phyloP scores from a whole-genome alignment of 1,140 invertebrate species.

The Megalonaias nervosa region DNA sequence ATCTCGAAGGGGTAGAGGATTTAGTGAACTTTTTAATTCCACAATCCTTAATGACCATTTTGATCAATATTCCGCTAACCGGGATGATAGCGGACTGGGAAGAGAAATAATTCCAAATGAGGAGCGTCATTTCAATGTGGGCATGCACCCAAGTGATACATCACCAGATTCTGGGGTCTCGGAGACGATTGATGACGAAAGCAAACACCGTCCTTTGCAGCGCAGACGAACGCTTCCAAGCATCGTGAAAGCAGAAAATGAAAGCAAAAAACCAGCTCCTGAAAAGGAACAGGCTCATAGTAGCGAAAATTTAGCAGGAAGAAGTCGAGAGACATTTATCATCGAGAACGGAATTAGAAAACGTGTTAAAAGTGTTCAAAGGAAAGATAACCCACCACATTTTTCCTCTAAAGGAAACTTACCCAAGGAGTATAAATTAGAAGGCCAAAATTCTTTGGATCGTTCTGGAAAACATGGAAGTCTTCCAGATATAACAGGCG shows the following conservation, averaged over 20 bases:
- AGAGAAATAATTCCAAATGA: conserved; percentile 48
- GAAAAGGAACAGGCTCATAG: conserved; percentile 58
- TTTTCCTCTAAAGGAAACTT: conserved; percentile 58
- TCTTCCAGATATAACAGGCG: conserved; percentile 88
- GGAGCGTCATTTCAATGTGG: conserved; percentile 31
- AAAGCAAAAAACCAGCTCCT: conserved; percentile 34
- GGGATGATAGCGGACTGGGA: conserved; percentile 76
- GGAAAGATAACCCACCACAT: conserved; percentile 41
- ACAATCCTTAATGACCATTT: conserved; percentile 79
- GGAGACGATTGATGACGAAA: conserved; percentile 63
- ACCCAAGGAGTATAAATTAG: conserved; percentile 78
- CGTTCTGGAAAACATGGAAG: conserved; percentile 71
- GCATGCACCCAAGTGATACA: conserved; percentile 56
- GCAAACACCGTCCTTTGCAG: conserved; percentile 54
- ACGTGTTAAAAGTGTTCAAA: conserved; percentile 61
- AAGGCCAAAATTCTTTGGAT: conserved; percentile 80
- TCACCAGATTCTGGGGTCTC: conserved; percentile 72
- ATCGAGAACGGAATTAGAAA: conserved; percentile 72
- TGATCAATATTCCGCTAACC: conserved; percentile 84
- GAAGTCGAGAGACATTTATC: conserved; percentile 67
- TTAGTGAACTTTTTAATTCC: conserved; percentile 68
- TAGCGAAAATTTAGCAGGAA: conserved; percentile 62
- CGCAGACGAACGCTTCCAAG: conserved; percentile 67
- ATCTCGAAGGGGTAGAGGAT: conserved; percentile 59
- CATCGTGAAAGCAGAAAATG: conserved; percentile 51